Evolutionary conservation across 2,797 vertebrate genomes (phyloP).

Genomic region (Trichosurus vulpecula): DNA sequence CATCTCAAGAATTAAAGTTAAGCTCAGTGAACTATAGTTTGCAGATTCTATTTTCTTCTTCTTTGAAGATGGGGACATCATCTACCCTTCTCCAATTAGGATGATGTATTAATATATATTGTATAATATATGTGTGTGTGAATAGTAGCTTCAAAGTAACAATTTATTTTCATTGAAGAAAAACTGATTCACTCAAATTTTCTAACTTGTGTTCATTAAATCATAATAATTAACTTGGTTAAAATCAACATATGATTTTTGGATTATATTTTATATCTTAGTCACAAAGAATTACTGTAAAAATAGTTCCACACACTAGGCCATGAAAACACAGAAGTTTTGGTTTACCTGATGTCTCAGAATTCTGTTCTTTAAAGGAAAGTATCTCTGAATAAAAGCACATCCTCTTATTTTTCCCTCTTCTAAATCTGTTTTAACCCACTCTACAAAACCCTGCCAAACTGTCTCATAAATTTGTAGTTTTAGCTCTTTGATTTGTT

Average conservation of each 20-base stretch:
- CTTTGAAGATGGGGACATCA: not conserved
- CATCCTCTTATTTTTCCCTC: conserved; percentile 4
- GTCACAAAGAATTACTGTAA: conserved; percentile 39
- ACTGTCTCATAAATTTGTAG: conserved; percentile 4
- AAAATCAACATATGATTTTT: conserved; percentile 8
- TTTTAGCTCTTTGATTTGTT: conserved; percentile 18
- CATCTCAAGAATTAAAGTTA: not conserved
- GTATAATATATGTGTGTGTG: conserved; percentile 27
- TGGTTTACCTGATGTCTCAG: not conserved
- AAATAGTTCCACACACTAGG: conserved; percentile 40
- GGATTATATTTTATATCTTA: conserved; percentile 36
- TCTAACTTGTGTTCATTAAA: not conserved
- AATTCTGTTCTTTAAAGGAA: conserved; percentile 31
- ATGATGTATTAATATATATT: not conserved
- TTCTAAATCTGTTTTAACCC: conserved; percentile 28
- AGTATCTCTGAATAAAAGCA: conserved; percentile 13
- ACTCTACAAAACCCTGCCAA: not conserved
- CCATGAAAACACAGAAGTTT: conserved; percentile 32
- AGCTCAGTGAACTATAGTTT: not conserved
- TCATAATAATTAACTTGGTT: not conserved
- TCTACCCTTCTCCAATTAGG: not conserved
- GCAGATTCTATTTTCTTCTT: not conserved
- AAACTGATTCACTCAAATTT: not conserved
- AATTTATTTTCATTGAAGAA: not conserved
- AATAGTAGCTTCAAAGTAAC: not conserved